phyloP scores from a whole-genome alignment of 2,797 vertebrate genomes.

The Neoniphon sammara region DNA sequence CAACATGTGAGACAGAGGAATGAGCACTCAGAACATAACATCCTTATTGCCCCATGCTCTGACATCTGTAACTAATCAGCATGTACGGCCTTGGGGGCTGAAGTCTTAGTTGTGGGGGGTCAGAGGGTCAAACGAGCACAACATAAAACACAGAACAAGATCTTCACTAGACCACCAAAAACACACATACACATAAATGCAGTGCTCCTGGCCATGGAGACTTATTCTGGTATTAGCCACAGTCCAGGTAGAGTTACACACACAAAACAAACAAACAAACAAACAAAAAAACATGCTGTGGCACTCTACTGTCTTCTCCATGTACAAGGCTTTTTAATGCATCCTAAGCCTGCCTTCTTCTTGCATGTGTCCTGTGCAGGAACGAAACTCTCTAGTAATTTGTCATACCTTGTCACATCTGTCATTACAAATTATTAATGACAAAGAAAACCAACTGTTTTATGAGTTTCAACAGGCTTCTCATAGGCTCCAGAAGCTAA shows the following conservation, averaged over 20 bases:
- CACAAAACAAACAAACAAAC: not conserved
- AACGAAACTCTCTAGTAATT: too few species aligned
- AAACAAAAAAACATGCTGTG: not conserved
- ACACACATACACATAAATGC: not conserved
- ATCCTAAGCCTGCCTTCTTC: too few species aligned
- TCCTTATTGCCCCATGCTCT: not conserved
- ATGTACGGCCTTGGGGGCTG: not conserved
- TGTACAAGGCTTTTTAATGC: too few species aligned
- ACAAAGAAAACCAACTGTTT: not conserved
- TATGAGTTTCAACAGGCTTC: too few species aligned
- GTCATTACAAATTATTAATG: too few species aligned
- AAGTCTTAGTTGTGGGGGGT: not conserved
- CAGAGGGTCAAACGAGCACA: slow-evolving; percentile 5
- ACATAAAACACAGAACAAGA: slow-evolving; percentile 1
- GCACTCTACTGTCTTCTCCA: not conserved
- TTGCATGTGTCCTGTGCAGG: too few species aligned
- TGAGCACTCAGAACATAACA: not conserved
- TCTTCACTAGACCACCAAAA: not conserved
- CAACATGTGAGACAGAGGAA: not conserved
- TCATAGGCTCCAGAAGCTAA: not conserved
- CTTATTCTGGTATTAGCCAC: not conserved
- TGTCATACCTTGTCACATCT: too few species aligned
- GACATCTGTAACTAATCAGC: not conserved
- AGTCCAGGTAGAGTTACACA: not conserved
- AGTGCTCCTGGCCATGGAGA: not conserved